Percentiles rank a stretch among this genome's conserved stretches.
Conservation (phyloP, 2,797 vertebrate genomes). For the Rhinoraja longicauda region DNA sequence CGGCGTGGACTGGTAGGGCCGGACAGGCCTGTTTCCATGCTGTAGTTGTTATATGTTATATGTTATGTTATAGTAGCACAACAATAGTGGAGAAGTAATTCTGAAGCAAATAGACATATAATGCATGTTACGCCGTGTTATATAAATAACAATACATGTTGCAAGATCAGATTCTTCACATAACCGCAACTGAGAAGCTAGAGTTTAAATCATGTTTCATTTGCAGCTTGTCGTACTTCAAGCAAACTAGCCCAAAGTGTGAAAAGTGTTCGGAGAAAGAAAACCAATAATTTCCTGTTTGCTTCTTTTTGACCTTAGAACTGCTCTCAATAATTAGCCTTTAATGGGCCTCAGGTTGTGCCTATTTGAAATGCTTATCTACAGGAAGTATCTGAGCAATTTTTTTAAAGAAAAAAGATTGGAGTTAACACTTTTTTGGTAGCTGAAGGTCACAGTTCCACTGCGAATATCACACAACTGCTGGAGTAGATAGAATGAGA, state of each 20-base stretch:
- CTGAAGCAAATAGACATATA: no score
- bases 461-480: background rate
- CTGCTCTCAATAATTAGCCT: background rate
- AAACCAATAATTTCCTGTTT: conserved; percentile 25
- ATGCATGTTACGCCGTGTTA: background rate
- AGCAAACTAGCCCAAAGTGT: background rate
- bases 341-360: background rate
- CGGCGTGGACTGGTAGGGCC: no score
- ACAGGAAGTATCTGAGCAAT: background rate
- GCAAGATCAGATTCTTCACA: background rate
- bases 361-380: background rate
- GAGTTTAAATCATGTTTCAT: background rate
- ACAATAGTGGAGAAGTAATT: no score
- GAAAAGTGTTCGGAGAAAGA: background rate
- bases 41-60: no score
- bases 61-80: no score
- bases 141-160: background rate
- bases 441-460: background rate
- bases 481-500: background rate
- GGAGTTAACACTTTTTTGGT: background rate
- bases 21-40: no score
- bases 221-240: background rate
- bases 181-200: background rate
- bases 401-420: background rate
- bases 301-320: background rate